Conservation (phyloP, 1,140 invertebrate genomes). For the Coenobita brevimanus region DNA sequence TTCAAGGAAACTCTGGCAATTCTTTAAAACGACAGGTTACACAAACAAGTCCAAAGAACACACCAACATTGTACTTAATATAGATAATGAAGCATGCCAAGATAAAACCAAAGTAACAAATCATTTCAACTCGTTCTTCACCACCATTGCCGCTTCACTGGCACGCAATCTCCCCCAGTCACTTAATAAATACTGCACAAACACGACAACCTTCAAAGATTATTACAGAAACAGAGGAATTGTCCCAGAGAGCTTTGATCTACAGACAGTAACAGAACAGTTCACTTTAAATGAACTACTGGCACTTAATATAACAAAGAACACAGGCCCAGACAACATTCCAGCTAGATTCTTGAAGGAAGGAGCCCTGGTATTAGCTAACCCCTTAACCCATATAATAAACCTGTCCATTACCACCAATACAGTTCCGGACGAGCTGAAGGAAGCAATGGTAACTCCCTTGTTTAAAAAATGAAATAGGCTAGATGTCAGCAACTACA, state of each 20-base stretch:
- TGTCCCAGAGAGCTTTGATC: not conserved
- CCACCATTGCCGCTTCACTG: too few relatives aligned
- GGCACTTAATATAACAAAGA: not conserved
- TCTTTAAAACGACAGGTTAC: too few relatives aligned
- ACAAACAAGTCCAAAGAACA: too few relatives aligned
- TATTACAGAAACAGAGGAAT: too few relatives aligned
- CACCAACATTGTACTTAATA: too few relatives aligned
- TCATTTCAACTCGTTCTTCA: too few relatives aligned
- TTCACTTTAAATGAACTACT: not conserved
- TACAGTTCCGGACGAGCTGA: not conserved
- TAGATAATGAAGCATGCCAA: too few relatives aligned
- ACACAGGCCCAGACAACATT: not conserved
- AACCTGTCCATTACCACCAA: not conserved
- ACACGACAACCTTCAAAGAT: too few relatives aligned
- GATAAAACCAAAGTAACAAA: too few relatives aligned
- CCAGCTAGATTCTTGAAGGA: not conserved
- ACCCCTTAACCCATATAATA: not conserved
- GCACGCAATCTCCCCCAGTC: too few relatives aligned
- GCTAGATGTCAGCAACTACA: not conserved
- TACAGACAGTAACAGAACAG: not conserved
- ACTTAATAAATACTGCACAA: too few relatives aligned
- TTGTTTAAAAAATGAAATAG: not conserved
- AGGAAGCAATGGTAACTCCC: not conserved
- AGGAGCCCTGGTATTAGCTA: not conserved
- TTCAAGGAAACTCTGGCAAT: too few relatives aligned